phyloP scores from a whole-genome alignment of 2,797 vertebrate species.

The Chaetophractus vellerosus region DNA sequence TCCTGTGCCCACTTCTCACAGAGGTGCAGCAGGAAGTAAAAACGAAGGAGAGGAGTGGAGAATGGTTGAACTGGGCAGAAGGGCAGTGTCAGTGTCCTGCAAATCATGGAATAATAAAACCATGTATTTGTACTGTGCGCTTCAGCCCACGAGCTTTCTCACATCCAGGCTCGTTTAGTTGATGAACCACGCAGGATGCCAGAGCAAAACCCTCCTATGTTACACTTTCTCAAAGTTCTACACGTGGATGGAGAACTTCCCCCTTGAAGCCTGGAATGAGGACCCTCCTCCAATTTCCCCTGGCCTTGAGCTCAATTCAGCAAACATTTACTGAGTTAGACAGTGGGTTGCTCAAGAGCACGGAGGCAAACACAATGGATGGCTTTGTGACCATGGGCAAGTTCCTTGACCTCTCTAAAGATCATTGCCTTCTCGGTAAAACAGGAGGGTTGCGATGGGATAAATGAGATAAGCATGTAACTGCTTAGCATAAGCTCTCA shows the following conservation, averaged over 20 bases:
- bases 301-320: not conserved
- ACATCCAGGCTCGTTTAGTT: not conserved
- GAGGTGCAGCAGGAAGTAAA: not conserved
- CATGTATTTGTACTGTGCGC: accelerated
- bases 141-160: not conserved
- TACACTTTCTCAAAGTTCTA: not conserved
- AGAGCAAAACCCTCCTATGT: not conserved
- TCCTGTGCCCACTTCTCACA: not conserved
- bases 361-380: not conserved
- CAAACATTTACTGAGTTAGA: not conserved
- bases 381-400: not conserved
- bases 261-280: not conserved
- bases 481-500: not conserved
- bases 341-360: not conserved
- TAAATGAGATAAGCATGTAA: not conserved
- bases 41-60: not conserved
- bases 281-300: not conserved
- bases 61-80: accelerated
- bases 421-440: not conserved
- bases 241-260: not conserved
- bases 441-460: not conserved
- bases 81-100: accelerated
- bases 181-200: not conserved
- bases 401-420: not conserved
- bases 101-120: accelerated